Evolutionary conservation across 1,140 invertebrate genomes (phyloP).

Genomic region (Campoletis sonorensis): DNA sequence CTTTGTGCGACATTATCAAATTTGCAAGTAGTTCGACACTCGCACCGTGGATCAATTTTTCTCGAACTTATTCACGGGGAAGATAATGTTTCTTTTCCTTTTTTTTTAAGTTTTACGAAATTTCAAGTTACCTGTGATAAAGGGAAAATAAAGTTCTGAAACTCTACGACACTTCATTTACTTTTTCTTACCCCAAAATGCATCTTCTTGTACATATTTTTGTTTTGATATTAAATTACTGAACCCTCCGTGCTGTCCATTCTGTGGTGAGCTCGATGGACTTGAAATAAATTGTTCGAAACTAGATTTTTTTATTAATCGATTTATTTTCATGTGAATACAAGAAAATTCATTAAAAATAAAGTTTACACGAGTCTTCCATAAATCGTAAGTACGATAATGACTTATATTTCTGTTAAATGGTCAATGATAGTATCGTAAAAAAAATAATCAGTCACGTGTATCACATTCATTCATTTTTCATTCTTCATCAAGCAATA

Average conservation of each 20-base stretch:
- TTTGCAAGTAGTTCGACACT: no score
- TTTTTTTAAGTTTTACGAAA: constrained; percentile 25
- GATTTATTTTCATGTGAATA: not conserved
- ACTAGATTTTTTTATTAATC: not conserved
- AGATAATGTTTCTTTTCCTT: not conserved
- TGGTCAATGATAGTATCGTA: not conserved
- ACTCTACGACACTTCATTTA: not conserved
- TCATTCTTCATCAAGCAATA: not conserved
- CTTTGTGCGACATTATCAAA: no score
- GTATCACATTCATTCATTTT: not conserved
- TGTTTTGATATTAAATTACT: not conserved
- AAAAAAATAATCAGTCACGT: not conserved
- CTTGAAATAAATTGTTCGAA: not conserved
- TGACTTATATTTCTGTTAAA: not conserved
- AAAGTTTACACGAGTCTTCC: not conserved
- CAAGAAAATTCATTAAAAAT: not conserved
- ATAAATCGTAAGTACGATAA: not conserved
- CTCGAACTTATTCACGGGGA: constrained; percentile 1
- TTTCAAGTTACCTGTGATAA: constrained; percentile 62
- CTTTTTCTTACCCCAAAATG: not conserved
- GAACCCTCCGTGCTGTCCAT: no score
- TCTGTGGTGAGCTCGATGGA: no score
- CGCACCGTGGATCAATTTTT: no score
- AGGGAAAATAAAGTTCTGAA: constrained; percentile 46
- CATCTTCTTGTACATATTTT: not conserved